Conservation (phyloP, 2,797 vertebrate genomes). For the Tadarida brasiliensis region DNA sequence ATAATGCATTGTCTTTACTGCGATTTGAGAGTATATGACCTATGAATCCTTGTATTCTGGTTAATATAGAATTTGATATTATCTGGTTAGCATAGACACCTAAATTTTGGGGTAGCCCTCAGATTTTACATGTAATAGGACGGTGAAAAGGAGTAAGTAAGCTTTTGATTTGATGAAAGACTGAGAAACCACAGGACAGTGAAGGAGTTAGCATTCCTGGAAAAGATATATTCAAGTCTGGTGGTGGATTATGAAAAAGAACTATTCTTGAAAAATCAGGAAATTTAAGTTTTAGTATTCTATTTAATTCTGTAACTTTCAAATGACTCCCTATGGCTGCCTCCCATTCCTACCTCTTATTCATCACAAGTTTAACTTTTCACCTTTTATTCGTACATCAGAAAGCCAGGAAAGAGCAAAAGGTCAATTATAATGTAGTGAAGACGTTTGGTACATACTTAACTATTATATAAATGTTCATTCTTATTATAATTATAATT, state of each 20-base stretch:
- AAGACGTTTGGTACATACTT: background rate
- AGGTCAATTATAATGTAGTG: background rate
- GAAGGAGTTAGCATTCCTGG: background rate
- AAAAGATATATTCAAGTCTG: background rate
- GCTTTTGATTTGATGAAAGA: conserved; percentile 24
- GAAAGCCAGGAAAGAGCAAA: conserved; percentile 13
- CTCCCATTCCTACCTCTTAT: background rate
- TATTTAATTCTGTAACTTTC: conserved; percentile 20
- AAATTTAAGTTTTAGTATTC: conserved; percentile 27
- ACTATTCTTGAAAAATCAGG: background rate
- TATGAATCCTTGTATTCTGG: background rate
- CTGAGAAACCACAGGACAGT: background rate
- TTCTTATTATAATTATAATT: background rate
- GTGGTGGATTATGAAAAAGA: background rate
- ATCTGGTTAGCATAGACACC: background rate
- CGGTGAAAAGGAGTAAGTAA: background rate
- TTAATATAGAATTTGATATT: background rate
- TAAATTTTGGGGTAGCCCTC: background rate
- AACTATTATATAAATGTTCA: background rate
- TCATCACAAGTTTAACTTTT: background rate
- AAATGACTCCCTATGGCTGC: background rate
- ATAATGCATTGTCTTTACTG: background rate
- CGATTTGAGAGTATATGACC: background rate
- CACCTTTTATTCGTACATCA: background rate
- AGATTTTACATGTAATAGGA: background rate